Base-by-base conservation (phyloP, 2,888 invertebrate species). In the Xylota sylvarum region DNA sequence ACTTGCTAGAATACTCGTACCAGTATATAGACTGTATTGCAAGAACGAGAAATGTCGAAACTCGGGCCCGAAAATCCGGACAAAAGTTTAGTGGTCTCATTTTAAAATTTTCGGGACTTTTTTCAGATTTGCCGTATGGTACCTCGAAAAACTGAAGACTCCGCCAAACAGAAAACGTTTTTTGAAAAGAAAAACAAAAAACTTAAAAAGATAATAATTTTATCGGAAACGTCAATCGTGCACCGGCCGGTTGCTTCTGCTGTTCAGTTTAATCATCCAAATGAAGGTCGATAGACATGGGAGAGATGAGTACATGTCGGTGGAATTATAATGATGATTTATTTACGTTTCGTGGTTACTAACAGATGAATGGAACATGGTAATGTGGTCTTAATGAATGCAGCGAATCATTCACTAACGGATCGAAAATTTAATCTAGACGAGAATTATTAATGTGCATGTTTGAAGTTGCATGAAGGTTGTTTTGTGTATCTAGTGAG, bases 291-390 rank as follows among this genome's bases (percentile, higher is more conserved):
- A 43, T 43, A 35, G 7, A 58, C 58, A 77, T 69, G 56, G 12
- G 43, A 19, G 35, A 55, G 46, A 52, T 73, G 73, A 67, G 72
- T 73, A 23, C 23, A 23, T 23, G 60, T 67, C 73, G 23, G 58
- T 73, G 56, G 46, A 67, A 78, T 52, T 67, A 37, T 60, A 78
- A 83, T 60, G 58, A 83, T 78, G 73, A 73, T 67, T 73, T 43
- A 65, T 77, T 2, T 23, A 73, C 55, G 43, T 72, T 73, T 67
- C 43, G 12, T 52, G 43, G 46, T 73, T 7, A 32, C 19, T 12
- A 27, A 62, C 23, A 62, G 50, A 12, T 37, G 19, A 19, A 55
- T 55, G 56, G 10, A 37, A 32, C 46, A 35, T 65, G 43, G 46
- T 43, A 69, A 50, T 56, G 48, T 12, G 48, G 69, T 78, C 48